Conservation (phyloP, 2,888 invertebrate species). For the Elegia similella region DNA sequence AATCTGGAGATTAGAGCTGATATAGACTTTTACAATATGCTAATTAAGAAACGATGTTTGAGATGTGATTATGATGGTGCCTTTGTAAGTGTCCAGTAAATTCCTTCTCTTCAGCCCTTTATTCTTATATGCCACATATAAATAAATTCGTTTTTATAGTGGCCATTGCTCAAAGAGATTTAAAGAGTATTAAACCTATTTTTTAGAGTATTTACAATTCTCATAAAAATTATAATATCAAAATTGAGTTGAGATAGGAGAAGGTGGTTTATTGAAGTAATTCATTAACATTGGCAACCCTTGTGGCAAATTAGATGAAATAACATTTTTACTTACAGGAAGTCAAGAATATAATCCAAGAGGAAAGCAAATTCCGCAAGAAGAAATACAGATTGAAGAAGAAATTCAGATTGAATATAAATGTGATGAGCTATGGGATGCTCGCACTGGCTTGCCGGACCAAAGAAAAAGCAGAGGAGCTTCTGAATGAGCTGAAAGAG, state of each 20-base stretch:
- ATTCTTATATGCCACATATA: no score
- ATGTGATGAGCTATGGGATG: conserved; percentile 93
- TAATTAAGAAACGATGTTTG: conserved; percentile 90
- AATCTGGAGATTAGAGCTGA: conserved; percentile 84
- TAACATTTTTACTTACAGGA: conserved; percentile 52
- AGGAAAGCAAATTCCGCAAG: conserved; percentile 61
- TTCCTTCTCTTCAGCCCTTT: no score
- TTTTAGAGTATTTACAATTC: no score
- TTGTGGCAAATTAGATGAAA: not conserved
- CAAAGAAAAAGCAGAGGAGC: conserved; percentile 82
- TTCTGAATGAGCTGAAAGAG: conserved; percentile 87
- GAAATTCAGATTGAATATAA: conserved; percentile 78
- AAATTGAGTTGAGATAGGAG: no score
- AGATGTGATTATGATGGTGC: conserved; percentile 86
- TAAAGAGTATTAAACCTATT: no score
- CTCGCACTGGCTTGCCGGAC: conserved; percentile 89
- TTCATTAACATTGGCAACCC: no score
- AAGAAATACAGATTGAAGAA: conserved; percentile 60
- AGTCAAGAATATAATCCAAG: conserved; percentile 79
- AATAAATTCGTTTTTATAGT: no score
- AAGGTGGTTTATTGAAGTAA: no score
- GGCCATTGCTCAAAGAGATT: no score
- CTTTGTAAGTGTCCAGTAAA: conserved; percentile 76
- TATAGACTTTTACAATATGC: conserved; percentile 91
- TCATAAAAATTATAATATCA: no score